Evolutionary conservation across 2,113 vertebrate genomes (phyloP).

Genomic region (Periophthalmus modestus): DNA sequence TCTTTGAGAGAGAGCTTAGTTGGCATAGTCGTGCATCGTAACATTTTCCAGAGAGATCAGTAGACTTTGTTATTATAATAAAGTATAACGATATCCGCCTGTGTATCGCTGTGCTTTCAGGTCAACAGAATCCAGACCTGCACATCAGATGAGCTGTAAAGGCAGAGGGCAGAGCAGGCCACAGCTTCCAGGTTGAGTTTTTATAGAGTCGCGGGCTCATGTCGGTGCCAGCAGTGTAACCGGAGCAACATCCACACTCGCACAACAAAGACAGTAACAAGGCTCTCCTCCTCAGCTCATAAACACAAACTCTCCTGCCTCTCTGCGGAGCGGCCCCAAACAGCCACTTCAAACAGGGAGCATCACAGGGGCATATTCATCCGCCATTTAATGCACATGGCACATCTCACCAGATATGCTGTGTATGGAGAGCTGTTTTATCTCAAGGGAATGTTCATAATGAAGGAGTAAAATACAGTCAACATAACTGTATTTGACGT

Average conservation of each 20-base stretch:
- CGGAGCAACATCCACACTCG: conserved; percentile 41
- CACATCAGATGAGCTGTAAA: conserved; percentile 3
- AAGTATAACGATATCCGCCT: not conserved
- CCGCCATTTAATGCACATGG: not conserved
- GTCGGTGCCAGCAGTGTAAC: conserved; percentile 47
- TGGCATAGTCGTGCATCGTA: not conserved
- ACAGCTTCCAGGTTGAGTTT: conserved; percentile 35
- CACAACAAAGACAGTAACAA: conserved; percentile 46
- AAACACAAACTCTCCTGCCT: conserved; percentile 34
- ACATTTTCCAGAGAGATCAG: not conserved
- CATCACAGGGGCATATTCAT: not conserved
- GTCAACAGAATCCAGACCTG: not conserved
- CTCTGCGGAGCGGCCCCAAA: conserved; percentile 33
- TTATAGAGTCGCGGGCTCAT: conserved; percentile 35
- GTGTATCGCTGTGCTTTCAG: not conserved
- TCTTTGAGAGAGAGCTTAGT: not conserved
- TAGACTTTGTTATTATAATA: not conserved
- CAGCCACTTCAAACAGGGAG: not conserved
- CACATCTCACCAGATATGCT: not conserved
- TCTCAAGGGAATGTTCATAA: not conserved
- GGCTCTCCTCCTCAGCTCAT: conserved; percentile 50
- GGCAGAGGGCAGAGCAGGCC: conserved; percentile 12
- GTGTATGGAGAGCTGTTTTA: not conserved
- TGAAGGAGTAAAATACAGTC: too few species aligned
- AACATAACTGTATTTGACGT: too few species aligned